Percentiles rank a stretch among this genome's conserved stretches.
Evolutionary conservation across 2,113 vertebrate species (phyloP).

Genomic region (Apteryx owenii): DNA sequence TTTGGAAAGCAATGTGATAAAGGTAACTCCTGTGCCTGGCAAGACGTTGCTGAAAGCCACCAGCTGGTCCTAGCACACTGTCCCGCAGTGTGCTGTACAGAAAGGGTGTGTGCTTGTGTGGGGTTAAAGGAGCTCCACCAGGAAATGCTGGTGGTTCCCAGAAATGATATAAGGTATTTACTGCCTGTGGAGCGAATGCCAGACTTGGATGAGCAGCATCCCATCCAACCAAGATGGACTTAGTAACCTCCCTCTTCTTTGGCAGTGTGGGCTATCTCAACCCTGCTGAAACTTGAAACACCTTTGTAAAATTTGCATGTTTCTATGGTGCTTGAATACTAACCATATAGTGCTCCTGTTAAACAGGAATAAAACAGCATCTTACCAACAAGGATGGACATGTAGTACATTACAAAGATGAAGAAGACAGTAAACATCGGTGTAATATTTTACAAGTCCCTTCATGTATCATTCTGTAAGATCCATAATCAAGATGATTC

Average conservation of each 20-base stretch:
- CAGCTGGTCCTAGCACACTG: background rate
- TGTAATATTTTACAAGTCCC: background rate
- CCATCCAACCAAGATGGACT: background rate
- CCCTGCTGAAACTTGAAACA: background rate
- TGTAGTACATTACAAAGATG: background rate
- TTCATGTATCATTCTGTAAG: background rate
- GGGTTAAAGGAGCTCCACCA: conserved; percentile 33
- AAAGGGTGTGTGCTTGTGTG: conserved; percentile 27
- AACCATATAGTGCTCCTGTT: background rate
- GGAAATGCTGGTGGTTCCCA: conserved; percentile 1
- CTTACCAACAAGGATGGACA: background rate
- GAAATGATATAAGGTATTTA: background rate
- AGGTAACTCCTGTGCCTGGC: background rate
- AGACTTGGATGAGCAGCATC: background rate
- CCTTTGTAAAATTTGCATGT: background rate
- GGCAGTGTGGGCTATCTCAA: accelerated
- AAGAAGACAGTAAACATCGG: background rate
- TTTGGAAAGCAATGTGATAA: background rate
- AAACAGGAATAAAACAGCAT: background rate
- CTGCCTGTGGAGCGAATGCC: background rate
- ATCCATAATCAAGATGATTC: background rate
- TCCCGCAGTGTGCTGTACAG: background rate
- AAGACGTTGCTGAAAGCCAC: background rate
- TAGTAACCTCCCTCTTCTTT: background rate
- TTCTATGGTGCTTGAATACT: background rate